These are phyloP conservation scores for Calliphora vomitoria DNA, from an alignment of 2,888 invertebrate species.

Conservation along the genomic window DNA sequence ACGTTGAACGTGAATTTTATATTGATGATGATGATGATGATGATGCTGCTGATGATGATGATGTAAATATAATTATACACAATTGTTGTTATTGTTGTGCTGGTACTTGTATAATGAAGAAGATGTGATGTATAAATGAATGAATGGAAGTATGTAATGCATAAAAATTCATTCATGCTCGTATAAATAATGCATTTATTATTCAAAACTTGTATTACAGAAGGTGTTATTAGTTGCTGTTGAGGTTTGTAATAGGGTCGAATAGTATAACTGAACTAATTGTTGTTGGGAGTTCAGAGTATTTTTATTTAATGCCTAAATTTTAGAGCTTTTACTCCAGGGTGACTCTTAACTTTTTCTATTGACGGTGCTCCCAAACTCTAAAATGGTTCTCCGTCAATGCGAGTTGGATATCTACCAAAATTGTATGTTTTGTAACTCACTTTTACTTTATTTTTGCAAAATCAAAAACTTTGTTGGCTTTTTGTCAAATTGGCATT, in stretches of 20 bases:
- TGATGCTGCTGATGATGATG: constrained; percentile 22
- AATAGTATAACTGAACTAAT: too few species aligned
- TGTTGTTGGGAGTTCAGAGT: too few species aligned
- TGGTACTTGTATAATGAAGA: background rate
- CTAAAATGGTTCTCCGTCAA: too few species aligned
- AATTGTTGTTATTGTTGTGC: constrained; percentile 24
- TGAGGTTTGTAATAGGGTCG: background rate
- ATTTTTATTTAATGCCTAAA: too few species aligned
- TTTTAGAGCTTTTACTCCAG: too few species aligned
- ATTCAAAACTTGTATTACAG: background rate
- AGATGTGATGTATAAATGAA: constrained; percentile 32
- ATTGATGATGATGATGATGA: constrained; percentile 39
- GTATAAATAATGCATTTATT: constrained; percentile 48
- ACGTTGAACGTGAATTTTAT: constrained; percentile 54
- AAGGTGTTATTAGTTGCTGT: background rate
- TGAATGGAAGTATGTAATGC: constrained; percentile 4
- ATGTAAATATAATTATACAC: constrained; percentile 56
- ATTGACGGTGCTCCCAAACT: too few species aligned
- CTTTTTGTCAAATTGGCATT: too few species aligned
- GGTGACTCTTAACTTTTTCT: too few species aligned
- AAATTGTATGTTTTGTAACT: too few species aligned
- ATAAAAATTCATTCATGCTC: constrained; percentile 43
- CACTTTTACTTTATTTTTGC: too few species aligned
- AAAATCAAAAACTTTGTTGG: too few species aligned
- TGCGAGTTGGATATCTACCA: too few species aligned